phyloP scores from a whole-genome alignment of 2,888 invertebrate genomes.

The Apamea monoglypha region DNA sequence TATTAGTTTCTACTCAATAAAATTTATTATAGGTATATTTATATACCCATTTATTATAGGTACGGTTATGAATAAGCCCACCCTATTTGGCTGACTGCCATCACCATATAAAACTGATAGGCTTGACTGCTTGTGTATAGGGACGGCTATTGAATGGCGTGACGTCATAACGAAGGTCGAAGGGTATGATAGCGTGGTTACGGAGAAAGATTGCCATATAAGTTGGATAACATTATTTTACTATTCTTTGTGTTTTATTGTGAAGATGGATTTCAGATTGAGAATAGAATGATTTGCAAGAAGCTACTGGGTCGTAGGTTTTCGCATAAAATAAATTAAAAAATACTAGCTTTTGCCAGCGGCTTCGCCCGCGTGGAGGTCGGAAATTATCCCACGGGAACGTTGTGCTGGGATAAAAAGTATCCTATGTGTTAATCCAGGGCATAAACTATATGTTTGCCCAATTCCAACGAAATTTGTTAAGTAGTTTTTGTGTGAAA shows the following conservation, averaged over 20 bases:
- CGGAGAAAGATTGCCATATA: slow-evolving; percentile 33
- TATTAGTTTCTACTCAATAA: slow-evolving; percentile 24
- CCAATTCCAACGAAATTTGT: too few species aligned
- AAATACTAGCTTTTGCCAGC: not conserved
- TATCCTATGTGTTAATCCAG: too few species aligned
- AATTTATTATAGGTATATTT: not conserved
- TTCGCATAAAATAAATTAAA: not conserved
- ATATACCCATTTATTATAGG: not conserved
- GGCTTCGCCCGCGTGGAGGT: too few species aligned
- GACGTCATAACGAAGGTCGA: slow-evolving; percentile 63
- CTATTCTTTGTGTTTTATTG: not conserved
- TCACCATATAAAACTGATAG: slow-evolving; percentile 56
- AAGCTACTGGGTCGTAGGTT: not conserved
- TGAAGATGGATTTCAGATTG: not conserved
- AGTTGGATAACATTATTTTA: slow-evolving; percentile 20
- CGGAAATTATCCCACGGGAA: too few species aligned
- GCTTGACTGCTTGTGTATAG: slow-evolving; percentile 58
- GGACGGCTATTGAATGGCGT: slow-evolving; percentile 63
- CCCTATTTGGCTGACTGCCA: slow-evolving; percentile 69
- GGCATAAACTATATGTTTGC: too few species aligned
- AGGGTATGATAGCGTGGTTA: slow-evolving; percentile 36
- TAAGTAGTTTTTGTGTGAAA: too few species aligned
- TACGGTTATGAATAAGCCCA: slow-evolving; percentile 33
- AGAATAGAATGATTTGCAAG: not conserved
- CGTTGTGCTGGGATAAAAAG: too few species aligned